Evolutionary conservation across 2,888 invertebrate species (phyloP).

Genomic region (Parochlus steinenii): DNA sequence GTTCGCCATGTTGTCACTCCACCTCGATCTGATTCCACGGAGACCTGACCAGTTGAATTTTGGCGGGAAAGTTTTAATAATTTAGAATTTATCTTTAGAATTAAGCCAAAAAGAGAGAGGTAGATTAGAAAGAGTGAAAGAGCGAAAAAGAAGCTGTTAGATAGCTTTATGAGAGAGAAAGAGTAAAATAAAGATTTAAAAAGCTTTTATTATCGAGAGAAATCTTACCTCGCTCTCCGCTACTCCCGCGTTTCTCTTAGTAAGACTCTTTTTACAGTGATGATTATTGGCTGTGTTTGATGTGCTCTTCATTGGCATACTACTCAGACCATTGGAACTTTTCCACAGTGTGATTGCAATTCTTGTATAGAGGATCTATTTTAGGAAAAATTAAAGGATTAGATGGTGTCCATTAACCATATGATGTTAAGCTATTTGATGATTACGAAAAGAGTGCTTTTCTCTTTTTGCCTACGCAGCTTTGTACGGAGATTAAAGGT

Average conservation of each 20-base stretch:
- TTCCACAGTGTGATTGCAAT: conserved; percentile 75
- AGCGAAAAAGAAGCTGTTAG: too few relatives aligned
- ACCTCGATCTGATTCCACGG: conserved; percentile 27
- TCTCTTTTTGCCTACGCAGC: too few relatives aligned
- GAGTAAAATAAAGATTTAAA: too few relatives aligned
- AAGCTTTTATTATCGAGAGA: neutral
- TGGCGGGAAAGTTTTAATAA: conserved; percentile 2
- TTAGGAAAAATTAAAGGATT: conserved; percentile 13
- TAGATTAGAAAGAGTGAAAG: conserved; percentile 26
- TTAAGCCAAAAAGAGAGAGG: conserved; percentile 8
- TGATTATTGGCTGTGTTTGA: conserved; percentile 23
- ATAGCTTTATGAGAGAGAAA: too few relatives aligned
- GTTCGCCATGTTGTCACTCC: conserved; percentile 27
- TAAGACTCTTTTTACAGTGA: too few relatives aligned
- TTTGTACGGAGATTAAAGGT: too few relatives aligned
- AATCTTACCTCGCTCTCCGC: conserved; percentile 29
- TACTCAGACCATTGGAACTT: conserved; percentile 48
- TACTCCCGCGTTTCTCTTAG: too few relatives aligned
- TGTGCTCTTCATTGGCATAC: conserved; percentile 26
- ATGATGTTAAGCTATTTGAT: too few relatives aligned
- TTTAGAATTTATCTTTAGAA: neutral
- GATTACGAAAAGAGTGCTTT: too few relatives aligned
- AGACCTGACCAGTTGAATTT: conserved; percentile 23
- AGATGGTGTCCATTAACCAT: too few relatives aligned
- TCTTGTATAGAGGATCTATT: conserved; percentile 59